Percentiles rank a stretch among this genome's conserved stretches.
Conservation (phyloP, 2,888 invertebrate species). For the Hyalella azteca region DNA sequence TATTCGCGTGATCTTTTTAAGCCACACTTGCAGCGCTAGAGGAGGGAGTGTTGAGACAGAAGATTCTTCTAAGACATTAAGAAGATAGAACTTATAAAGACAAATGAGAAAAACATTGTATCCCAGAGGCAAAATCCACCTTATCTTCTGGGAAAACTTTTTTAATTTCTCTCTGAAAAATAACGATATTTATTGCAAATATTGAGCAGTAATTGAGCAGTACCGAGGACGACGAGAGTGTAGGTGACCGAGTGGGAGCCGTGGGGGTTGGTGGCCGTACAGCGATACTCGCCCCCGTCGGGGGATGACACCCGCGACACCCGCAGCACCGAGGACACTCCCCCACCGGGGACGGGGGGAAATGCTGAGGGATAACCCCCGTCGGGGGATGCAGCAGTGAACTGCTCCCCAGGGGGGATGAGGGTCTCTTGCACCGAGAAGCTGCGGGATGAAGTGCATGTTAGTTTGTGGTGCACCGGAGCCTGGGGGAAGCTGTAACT, state of each 20-base stretch:
- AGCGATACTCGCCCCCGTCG: conserved; percentile 45
- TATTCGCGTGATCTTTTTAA: no score
- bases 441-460: not conserved
- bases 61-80: no score
- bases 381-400: no score
- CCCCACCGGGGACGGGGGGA: not conserved
- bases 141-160: no score
- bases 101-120: no score
- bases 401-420: not conserved
- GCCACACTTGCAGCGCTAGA: no score
- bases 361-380: not conserved
- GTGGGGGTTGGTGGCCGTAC: conserved; percentile 44
- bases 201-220: not conserved
- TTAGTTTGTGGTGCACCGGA: not conserved
- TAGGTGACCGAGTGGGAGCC: conserved; percentile 40
- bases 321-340: conserved; percentile 39
- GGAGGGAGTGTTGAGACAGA: no score
- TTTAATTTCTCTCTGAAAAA: no score
- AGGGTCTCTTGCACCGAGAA: not conserved
- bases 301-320: conserved; percentile 34
- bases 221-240: conserved; percentile 42
- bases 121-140: no score
- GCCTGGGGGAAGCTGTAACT: conserved; percentile 22
- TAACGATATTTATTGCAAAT: no score
- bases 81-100: no score